These are phyloP conservation scores for Alca torda DNA, from an alignment of 2,797 vertebrate species.

Conservation along the genomic window DNA sequence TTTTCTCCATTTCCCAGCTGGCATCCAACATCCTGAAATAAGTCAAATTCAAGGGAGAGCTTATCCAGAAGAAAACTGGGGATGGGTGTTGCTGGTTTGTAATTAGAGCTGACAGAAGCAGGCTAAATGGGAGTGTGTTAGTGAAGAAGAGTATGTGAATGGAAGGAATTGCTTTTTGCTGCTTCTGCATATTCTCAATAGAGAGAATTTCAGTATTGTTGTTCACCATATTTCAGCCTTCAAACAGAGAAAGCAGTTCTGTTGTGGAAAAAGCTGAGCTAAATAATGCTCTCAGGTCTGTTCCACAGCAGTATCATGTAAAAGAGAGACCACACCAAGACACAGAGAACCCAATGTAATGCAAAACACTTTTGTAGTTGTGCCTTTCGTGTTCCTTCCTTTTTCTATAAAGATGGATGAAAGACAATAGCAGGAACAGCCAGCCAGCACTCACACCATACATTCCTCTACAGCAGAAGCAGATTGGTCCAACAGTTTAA, in stretches of 20 bases:
- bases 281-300: not conserved
- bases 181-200: not conserved
- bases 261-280: not conserved
- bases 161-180: not conserved
- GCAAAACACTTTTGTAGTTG: not conserved
- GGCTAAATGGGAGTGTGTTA: not conserved
- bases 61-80: not conserved
- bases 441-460: not conserved
- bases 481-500: not conserved
- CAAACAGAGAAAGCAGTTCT: not conserved
- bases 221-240: not conserved
- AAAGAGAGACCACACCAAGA: not conserved
- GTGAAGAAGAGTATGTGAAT: not conserved
- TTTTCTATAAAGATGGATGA: not conserved
- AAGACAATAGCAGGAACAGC: not conserved
- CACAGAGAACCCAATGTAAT: not conserved
- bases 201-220: not conserved
- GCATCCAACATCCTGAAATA: not conserved
- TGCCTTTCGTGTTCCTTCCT: not conserved
- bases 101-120: constrained; percentile 8
- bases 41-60: not conserved
- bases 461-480: not conserved
- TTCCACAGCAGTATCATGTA: not conserved
- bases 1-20: constrained; percentile 4
- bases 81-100: not conserved